Base-by-base conservation (phyloP, 2,113 vertebrate species). In the Toxotes chatareus region DNA sequence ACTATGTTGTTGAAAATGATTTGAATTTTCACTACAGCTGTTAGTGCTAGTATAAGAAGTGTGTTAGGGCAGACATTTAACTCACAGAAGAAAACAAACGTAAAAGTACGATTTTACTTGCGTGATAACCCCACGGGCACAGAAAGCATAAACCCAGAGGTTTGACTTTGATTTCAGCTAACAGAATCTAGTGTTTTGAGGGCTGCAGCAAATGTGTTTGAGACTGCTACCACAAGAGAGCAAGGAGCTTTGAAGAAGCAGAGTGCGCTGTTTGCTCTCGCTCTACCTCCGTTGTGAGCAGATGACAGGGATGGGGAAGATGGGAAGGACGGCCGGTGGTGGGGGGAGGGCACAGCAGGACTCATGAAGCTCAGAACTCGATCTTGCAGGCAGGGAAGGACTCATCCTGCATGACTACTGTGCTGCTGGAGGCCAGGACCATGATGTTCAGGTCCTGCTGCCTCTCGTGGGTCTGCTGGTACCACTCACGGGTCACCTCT, bases 331-430 rank as follows among this genome's bases (percentile, higher is more conserved):
- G 27, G 5, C 27, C 27, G 16, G 21, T 9, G 19, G 46, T 9
- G 19, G 46, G 69, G 51, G 68, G 19, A 40, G 49, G 53, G 79
- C 46, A 66, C 40, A 72, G 61, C 9, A 2, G 44, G 23, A 66
- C 63, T 55, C 23, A 0, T 36, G 17, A 86, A 90, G 87, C 78
- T 97, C 95, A 99, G 95, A 99, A 99, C 94, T 99, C 98, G 6
- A 99, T 99, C 96, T 99, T 99, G 97, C 98, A 99, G 93, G 98
- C 98, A 7, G 98, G 97, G 89, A 99, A 99, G 75, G 98, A 99
- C 91, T 99, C 98, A 0, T 99, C 97, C 93, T 99, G 98, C 98
- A 99, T 99, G 88, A 99, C 98, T 53, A 99, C 98, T 0, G 98
- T 99, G 95, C 98, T 99, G 96, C 98, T 99, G 95, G 98, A 99